Evolutionary conservation across 1,140 invertebrate genomes (phyloP).

Genomic region (Orussus abietinus): DNA sequence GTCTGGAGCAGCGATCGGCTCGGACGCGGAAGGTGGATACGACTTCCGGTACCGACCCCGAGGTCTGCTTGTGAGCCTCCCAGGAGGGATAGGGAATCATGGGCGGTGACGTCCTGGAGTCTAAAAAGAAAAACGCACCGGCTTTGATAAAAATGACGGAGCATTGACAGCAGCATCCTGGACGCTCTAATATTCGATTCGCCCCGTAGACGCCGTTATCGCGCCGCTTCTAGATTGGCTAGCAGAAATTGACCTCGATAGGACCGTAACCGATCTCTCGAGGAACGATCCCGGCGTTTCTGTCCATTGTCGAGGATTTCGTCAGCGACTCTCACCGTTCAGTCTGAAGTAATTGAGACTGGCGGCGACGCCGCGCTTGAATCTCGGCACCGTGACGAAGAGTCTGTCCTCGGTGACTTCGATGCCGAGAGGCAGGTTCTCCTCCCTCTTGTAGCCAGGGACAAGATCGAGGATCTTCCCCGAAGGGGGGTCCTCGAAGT

Average conservation of each 20-base stretch:
- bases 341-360: constrained; percentile 69
- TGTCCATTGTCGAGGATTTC: too few species aligned
- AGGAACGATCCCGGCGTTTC: too few species aligned
- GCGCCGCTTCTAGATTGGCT: too few species aligned
- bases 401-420: constrained; percentile 63
- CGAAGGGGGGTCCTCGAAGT: constrained; percentile 61
- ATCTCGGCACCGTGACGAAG: constrained; percentile 70
- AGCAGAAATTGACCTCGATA: too few species aligned
- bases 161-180: too few species aligned
- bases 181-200: too few species aligned
- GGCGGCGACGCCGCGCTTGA: constrained; percentile 68
- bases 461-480: constrained; percentile 38
- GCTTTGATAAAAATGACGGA: too few species aligned
- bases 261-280: too few species aligned
- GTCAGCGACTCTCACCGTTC: constrained; percentile 56
- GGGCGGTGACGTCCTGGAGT: constrained; percentile 62
- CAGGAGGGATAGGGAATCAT: constrained; percentile 72
- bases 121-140: constrained; percentile 60
- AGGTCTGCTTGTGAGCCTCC: constrained; percentile 59
- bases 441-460: constrained; percentile 54
- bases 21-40: constrained; percentile 69
- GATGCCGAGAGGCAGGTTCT: constrained; percentile 68
- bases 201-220: too few species aligned
- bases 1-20: constrained; percentile 68
- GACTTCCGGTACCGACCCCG: constrained; percentile 59